Percentiles rank a stretch among this genome's conserved stretches.
These are phyloP conservation scores for Hippopotamus amphibius DNA, from an alignment of 2,113 vertebrate species.

Conservation along the genomic window DNA sequence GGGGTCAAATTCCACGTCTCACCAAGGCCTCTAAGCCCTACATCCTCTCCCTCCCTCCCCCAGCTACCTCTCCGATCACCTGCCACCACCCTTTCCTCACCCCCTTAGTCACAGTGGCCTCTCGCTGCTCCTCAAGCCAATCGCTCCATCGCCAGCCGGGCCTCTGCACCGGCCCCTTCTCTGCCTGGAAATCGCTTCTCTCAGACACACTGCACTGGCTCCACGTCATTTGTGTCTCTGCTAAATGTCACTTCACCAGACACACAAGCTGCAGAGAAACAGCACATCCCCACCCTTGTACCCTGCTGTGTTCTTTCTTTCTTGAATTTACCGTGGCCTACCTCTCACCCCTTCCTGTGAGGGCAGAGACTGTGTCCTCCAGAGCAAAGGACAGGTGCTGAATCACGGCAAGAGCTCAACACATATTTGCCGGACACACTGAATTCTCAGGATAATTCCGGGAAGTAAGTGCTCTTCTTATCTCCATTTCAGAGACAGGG, in stretches of 20 bases:
- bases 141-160: background rate
- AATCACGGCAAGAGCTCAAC: background rate
- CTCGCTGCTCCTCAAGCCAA: fast-evolving
- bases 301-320: background rate
- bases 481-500: background rate
- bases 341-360: background rate
- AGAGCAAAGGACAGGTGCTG: background rate
- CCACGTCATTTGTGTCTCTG: background rate
- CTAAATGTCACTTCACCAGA: background rate
- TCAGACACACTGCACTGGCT: fast-evolving
- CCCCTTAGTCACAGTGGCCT: too few relatives aligned
- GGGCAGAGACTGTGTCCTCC: background rate
- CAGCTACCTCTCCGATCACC: background rate
- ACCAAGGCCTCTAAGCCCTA: background rate
- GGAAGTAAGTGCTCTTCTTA: background rate
- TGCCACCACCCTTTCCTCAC: background rate
- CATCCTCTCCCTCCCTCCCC: background rate
- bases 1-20: background rate
- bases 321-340: background rate
- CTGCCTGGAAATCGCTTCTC: background rate
- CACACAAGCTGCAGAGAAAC: background rate
- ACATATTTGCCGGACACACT: background rate
- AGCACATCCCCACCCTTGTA: background rate
- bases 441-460: background rate
- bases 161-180: background rate